These are phyloP conservation scores for Vireo altiloquus DNA, from an alignment of 2,113 vertebrate species.

Conservation along the genomic window DNA sequence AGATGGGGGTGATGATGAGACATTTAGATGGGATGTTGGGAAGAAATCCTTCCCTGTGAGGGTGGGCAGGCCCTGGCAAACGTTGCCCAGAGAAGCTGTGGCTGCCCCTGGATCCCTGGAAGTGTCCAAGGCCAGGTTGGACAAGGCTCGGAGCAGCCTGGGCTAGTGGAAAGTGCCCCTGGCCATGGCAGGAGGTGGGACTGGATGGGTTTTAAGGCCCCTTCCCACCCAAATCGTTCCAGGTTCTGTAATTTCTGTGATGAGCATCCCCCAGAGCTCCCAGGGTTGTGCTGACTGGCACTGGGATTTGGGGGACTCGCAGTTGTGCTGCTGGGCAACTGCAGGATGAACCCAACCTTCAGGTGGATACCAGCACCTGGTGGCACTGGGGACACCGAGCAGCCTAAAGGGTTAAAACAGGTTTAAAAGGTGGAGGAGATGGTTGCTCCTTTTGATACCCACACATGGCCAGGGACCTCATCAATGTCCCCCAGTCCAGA, in stretches of 20 bases:
- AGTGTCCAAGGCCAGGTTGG: not conserved
- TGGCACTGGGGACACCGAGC: fast-evolving
- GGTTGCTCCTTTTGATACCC: not conserved
- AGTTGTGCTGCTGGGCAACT: not conserved
- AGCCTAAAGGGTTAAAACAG: not conserved
- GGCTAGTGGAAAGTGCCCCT: fast-evolving
- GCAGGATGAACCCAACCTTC: not conserved
- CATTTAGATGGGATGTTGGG: fast-evolving
- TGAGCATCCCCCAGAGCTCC: not conserved
- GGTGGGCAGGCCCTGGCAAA: fast-evolving
- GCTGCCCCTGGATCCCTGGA: not conserved
- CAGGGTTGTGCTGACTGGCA: not conserved
- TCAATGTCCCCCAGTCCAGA: fast-evolving
- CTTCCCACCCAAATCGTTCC: not conserved
- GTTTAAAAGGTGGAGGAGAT: not conserved
- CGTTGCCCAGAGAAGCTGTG: not conserved
- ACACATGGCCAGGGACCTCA: not conserved
- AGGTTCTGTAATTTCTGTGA: not conserved
- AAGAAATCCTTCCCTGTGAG: not conserved
- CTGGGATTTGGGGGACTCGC: not conserved
- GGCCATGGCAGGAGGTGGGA: not conserved
- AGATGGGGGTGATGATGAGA: not conserved
- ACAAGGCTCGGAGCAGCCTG: fast-evolving
- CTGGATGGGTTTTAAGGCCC: fast-evolving
- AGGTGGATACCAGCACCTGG: not conserved